phyloP scores from a whole-genome alignment of 1,140 invertebrate species.

The Pantala flavescens region DNA sequence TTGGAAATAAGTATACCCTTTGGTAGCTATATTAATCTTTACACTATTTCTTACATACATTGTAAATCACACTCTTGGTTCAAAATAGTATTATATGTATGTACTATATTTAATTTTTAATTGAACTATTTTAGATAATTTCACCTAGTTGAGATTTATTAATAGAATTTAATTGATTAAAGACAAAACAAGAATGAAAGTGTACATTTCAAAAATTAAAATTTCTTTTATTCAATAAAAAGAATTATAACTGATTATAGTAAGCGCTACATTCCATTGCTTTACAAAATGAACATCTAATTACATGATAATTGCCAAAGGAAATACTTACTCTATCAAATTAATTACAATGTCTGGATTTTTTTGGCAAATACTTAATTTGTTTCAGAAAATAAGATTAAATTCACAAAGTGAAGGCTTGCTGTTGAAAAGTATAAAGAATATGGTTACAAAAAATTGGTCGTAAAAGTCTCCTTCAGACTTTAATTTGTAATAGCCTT shows the following conservation, averaged over 20 bases:
- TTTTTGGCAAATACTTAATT: not conserved
- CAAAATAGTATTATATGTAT: too few species aligned
- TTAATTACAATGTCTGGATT: not conserved
- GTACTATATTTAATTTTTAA: too few species aligned
- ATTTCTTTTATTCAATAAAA: constrained; percentile 1
- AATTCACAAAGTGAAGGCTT: not conserved
- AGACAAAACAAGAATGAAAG: not conserved
- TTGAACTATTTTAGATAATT: too few species aligned
- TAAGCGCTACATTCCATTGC: not conserved
- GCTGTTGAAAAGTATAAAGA: not conserved
- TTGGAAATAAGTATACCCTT: too few species aligned
- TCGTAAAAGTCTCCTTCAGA: not conserved
- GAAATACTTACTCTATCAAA: not conserved
- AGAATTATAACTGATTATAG: not conserved
- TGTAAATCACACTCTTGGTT: too few species aligned
- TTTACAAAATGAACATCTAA: not conserved
- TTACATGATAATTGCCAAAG: not conserved
- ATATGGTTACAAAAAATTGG: constrained; percentile 1
- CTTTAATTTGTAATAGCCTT: not conserved
- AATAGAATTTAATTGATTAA: not conserved
- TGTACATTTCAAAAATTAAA: not conserved
- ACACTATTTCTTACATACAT: too few species aligned
- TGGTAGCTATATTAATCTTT: too few species aligned
- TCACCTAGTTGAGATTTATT: too few species aligned
- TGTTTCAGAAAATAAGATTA: not conserved